Base-by-base conservation (phyloP, 2,797 vertebrate species). In the Caiman crocodilus region DNA sequence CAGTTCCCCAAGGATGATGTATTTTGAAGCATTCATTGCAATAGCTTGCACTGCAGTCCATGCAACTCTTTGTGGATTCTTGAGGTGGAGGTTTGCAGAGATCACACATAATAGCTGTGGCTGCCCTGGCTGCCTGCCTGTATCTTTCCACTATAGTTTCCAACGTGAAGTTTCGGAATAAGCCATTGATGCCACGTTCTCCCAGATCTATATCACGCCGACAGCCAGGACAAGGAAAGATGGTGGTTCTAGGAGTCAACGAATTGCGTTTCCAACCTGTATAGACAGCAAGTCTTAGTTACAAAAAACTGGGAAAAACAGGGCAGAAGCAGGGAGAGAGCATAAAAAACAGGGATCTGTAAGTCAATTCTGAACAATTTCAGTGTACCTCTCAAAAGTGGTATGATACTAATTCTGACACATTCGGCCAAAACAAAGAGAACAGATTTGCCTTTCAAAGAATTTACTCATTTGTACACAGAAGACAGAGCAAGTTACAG, bases 1-100 rank as follows among this genome's bases (percentile, higher is more conserved):
- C 97, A 0, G 99, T 99, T 4, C 99, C 99, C 99, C 99, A 99
- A 0, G 99, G 99, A 93, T 99, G 99, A 94, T 99, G 98, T 75
- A 99, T 94, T 97, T 99, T 99, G 97, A 99, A 99, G 97, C 99
- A 99, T 88, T 99, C 99, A 0, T 99, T 99, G 94, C 99, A 99
- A 96, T 98, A 99, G 97, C 99, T 99, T 5, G 99, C 99, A 94
- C 99, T 99, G 96, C 99, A 99, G 97, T 99, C 99, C 99, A 99
- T 98, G 96, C 99, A 99, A 97, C 99, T 99, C 97, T 99, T 99
- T 1, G 99, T 99, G 61, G 99, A 99, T 94, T 99, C 99, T 85
- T 99, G 99, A 73, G 97, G 97, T 1, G 99, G 98, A 26, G 99
- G 99, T 92, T 99, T 99, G 93, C 99, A 99, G 76, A 98, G 98